Conservation (phyloP, 1,140 invertebrate genomes). For the Heliothis subflexa region DNA sequence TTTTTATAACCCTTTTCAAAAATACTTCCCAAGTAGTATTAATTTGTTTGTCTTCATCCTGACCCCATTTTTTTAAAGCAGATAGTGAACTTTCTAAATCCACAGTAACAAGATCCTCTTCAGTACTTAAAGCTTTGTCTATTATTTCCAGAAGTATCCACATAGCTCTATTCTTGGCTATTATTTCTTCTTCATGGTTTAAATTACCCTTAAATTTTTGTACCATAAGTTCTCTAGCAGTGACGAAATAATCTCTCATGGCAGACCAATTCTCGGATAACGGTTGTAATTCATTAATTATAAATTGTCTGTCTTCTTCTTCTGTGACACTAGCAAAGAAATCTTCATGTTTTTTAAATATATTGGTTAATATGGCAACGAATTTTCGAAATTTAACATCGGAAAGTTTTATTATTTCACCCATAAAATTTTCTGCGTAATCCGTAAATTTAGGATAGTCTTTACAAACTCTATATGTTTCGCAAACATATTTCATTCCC, state of each 20-base stretch:
- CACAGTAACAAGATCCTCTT: too few species aligned
- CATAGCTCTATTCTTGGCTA: too few species aligned
- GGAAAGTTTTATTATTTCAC: conserved; percentile 43
- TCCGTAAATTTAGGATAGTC: conserved; percentile 47
- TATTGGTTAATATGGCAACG: not conserved
- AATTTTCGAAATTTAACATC: conserved; percentile 23
- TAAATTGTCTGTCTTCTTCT: not conserved
- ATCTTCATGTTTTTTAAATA: not conserved
- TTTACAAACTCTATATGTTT: conserved; percentile 38
- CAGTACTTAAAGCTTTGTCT: too few species aligned
- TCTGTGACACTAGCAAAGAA: not conserved
- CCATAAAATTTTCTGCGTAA: conserved; percentile 32
- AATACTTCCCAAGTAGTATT: too few species aligned
- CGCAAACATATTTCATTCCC: conserved; percentile 41
- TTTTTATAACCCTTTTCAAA: too few species aligned
- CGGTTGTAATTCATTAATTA: not conserved
- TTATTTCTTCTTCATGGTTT: not conserved
- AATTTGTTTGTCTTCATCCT: too few species aligned
- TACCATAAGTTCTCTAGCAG: not conserved
- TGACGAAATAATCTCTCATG: not conserved
- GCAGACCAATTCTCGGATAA: not conserved
- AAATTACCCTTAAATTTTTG: conserved; percentile 11
- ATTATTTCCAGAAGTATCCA: too few species aligned
- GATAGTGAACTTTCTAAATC: too few species aligned
- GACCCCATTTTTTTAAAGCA: too few species aligned